These are phyloP conservation scores for Ascidia mentula DNA, from an alignment of 23 tunicate species.

Conservation along the genomic window DNA sequence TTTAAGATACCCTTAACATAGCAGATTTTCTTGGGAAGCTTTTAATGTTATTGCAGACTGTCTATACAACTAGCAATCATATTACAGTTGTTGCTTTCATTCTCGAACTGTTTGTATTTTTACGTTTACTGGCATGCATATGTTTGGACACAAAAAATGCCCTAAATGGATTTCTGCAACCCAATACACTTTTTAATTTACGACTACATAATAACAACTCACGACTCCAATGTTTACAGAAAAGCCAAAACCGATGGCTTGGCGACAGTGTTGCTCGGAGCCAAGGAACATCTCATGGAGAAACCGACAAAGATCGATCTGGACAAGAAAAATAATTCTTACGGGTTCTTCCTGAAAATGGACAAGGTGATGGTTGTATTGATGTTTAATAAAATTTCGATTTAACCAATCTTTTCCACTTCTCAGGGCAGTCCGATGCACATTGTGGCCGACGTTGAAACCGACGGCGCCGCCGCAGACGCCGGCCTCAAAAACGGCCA, in stretches of 20 bases:
- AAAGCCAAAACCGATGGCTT: conserved; percentile 43
- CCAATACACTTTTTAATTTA: too few species aligned
- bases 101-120: too few species aligned
- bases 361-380: conserved; percentile 36
- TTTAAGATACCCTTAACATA: too few species aligned
- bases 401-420: too few species aligned
- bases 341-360: conserved; percentile 82
- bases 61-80: too few species aligned
- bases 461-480: conserved; percentile 34
- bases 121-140: too few species aligned
- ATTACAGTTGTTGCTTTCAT: too few species aligned
- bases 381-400: background rate
- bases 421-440: conserved; percentile 53
- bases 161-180: too few species aligned
- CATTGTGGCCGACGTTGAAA: conserved; percentile 60
- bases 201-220: too few species aligned
- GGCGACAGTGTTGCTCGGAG: conserved; percentile 20
- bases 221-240: conserved; percentile 15
- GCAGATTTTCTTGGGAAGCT: too few species aligned
- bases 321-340: conserved; percentile 39
- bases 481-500: conserved; percentile 75
- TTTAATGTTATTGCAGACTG: too few species aligned
- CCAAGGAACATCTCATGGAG: conserved; percentile 24
- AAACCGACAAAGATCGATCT: conserved; percentile 63
- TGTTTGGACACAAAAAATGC: too few species aligned